These are phyloP conservation scores for Yponomeuta sedellus DNA, from an alignment of 2,888 invertebrate genomes.

Conservation along the genomic window DNA sequence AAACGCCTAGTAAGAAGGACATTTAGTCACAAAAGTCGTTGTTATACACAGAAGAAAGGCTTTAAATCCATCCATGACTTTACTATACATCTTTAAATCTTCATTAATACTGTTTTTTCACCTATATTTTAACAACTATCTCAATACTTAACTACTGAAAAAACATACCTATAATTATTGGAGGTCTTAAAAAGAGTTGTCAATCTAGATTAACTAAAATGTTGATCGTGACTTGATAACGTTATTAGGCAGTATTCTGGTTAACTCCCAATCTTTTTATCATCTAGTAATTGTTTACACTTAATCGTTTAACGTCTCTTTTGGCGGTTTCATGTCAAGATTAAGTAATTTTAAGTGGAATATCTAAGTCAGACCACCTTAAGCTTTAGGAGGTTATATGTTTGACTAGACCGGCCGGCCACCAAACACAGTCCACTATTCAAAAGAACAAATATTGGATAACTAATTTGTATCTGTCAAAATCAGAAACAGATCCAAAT, in stretches of 20 bases:
- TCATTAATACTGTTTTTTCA: conserved; percentile 2
- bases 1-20: background rate
- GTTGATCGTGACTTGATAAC: background rate
- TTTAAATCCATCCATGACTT: conserved; percentile 1
- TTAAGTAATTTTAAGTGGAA: background rate
- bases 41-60: background rate
- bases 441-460: background rate
- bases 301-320: background rate
- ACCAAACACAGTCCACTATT: background rate
- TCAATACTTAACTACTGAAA: background rate
- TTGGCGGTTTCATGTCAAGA: background rate
- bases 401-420: background rate
- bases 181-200: conserved; percentile 2
- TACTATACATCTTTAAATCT: conserved; percentile 15
- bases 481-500: background rate
- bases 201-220: background rate
- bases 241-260: conserved; percentile 11
- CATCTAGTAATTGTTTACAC: conserved; percentile 20
- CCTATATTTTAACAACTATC: conserved; percentile 4
- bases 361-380: background rate
- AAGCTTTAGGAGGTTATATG: background rate
- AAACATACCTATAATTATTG: conserved; percentile 4
- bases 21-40: background rate
- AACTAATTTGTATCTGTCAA: background rate
- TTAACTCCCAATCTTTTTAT: background rate